These are phyloP conservation scores for Geopemphigus sp. DNA, from an alignment of 1,140 invertebrate genomes.

Conservation along the genomic window DNA sequence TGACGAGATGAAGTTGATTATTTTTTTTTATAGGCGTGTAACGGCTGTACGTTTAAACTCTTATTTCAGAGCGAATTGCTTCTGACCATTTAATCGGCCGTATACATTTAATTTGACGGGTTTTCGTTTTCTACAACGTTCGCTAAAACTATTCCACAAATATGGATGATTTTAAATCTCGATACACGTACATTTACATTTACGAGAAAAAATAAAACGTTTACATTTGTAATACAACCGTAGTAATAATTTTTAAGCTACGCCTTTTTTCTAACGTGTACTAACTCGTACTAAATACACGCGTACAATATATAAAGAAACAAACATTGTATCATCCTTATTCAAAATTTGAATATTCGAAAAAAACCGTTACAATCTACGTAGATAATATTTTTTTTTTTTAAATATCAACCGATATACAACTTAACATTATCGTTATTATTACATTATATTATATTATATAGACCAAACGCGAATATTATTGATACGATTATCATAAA, in stretches of 20 bases:
- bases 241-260: constrained; percentile 26
- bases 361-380: constrained; percentile 20
- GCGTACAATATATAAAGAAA: background rate
- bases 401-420: constrained; percentile 11
- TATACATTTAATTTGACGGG: background rate
- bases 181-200: background rate
- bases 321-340: constrained; percentile 14
- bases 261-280: background rate
- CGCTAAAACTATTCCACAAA: constrained; percentile 17
- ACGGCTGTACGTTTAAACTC: too few species aligned
- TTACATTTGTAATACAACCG: constrained; percentile 22
- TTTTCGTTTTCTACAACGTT: background rate
- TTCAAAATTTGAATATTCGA: constrained; percentile 27
- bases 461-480: background rate
- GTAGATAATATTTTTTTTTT: background rate
- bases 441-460: constrained; percentile 17
- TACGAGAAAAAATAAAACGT: background rate
- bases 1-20: background rate
- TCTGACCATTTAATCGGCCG: background rate
- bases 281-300: background rate
- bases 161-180: background rate
- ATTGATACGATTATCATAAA: constrained; percentile 26
- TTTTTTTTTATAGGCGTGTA: too few species aligned
- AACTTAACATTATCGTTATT: constrained; percentile 10
- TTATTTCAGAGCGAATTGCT: constrained; percentile 1